Base-by-base conservation (phyloP, 2,113 vertebrate genomes). In the Hippotragus niger region DNA sequence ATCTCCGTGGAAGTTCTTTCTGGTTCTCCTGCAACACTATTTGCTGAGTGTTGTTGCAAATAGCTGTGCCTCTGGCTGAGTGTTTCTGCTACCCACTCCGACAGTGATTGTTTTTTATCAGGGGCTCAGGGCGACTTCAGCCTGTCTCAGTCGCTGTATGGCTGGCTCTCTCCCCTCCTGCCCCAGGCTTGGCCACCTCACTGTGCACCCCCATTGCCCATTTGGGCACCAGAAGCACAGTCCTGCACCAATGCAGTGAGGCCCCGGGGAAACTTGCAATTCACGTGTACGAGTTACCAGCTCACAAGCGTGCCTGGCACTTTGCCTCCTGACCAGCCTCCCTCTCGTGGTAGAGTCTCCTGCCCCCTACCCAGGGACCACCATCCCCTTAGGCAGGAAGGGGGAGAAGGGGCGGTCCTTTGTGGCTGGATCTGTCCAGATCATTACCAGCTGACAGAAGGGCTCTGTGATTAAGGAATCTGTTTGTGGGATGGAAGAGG, bases 161-260 rank as follows among this genome's bases (percentile, higher is more conserved):
- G 8, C 15, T 2, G 10, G 31, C 21, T 2, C 12, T 5, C 33
- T 2, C 2, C 5, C 45, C 17, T 55, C 40, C 93, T 13, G 4
- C 87, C 78, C 57, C 10, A 2, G 27, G n/a, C 58, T 7, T 5
- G 29, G 8, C 31, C 27, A 88, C 31, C 29, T 8, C 21, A 3
- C 33, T 12, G 31, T 2, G 43, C 29, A 19, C 7, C 36, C 31
- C 13, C 1, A 0, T 5, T 0, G 3, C 62, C 86, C 25, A 31
- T 6, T 52, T 36, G 10, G 25, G 33, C 16, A 3, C n/a, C 62
- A 15, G 47, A 80, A 80, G 19, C 47, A 6, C 40, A 14, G 50
- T 7, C 53, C 8, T 52, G 80, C 33, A 17, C 82, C 45, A 23
- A 14, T 55, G 29, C 83, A 10, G n/a, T 10, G 11, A 85, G 50